A percentile compares a stretch with the other conserved stretches of the same genome.
These are phyloP conservation scores for Hippocampus barbouri DNA, from an alignment of 2,113 vertebrate genomes.

Conservation along the genomic window DNA sequence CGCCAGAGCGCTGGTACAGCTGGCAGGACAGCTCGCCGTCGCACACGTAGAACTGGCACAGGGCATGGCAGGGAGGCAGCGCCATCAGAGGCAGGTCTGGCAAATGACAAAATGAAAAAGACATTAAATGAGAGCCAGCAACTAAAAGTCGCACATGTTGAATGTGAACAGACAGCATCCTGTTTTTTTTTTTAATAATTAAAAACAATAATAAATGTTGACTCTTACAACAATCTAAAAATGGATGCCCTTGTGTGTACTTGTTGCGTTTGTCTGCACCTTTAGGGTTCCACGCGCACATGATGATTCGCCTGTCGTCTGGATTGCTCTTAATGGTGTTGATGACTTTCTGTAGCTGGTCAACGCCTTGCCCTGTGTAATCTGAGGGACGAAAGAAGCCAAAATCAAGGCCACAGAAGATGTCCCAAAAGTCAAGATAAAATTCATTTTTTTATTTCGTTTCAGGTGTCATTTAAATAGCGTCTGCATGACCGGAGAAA, in stretches of 20 bases:
- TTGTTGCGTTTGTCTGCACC: constrained; percentile 26
- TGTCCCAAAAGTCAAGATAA: not conserved
- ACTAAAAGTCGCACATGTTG: not conserved
- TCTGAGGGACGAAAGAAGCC: constrained; percentile 65
- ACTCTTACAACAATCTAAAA: not conserved
- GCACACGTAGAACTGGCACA: constrained; percentile 93
- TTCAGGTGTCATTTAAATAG: not conserved
- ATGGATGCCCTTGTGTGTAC: too few relatives aligned
- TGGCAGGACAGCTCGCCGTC: constrained; percentile 93
- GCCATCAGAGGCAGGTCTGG: constrained; percentile 91
- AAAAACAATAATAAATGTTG: not conserved
- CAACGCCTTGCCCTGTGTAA: constrained; percentile 89
- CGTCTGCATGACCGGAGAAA: not conserved
- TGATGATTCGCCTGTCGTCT: constrained; percentile 92
- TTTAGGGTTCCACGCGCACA: constrained; percentile 89
- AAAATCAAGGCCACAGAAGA: not conserved
- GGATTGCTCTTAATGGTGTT: constrained; percentile 89
- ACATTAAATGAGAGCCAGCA: not conserved
- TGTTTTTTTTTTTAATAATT: too few relatives aligned
- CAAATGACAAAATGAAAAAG: not conserved
- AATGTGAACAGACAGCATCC: too few relatives aligned
- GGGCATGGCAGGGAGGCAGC: constrained; percentile 89
- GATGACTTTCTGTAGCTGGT: constrained; percentile 91
- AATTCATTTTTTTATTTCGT: not conserved
- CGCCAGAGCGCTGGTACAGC: constrained; percentile 92